phyloP scores from a whole-genome alignment of 1,140 invertebrate species.

The Cherax quadricarinatus region DNA sequence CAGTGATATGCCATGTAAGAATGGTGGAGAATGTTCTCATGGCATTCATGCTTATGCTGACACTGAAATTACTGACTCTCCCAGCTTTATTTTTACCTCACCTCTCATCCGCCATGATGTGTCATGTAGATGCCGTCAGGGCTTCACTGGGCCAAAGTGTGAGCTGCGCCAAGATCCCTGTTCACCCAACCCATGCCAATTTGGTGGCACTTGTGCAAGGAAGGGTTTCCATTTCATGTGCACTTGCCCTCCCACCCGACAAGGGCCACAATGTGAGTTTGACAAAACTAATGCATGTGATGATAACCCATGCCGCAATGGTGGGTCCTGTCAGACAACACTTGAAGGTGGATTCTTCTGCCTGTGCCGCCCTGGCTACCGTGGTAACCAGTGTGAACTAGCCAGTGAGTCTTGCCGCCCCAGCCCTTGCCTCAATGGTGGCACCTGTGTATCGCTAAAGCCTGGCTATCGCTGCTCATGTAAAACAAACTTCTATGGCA shows the following conservation, averaged over 20 bases:
- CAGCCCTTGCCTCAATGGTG: conserved; percentile 92
- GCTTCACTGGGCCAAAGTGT: conserved; percentile 86
- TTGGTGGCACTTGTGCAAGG: conserved; percentile 87
- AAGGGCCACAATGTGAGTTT: conserved; percentile 90
- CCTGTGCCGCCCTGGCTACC: conserved; percentile 90
- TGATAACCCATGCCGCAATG: conserved; percentile 90
- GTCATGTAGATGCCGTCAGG: conserved; percentile 88
- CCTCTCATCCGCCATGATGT: conserved; percentile 87
- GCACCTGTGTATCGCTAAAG: conserved; percentile 86
- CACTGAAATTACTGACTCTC: conserved; percentile 84
- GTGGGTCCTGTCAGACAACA: conserved; percentile 91
- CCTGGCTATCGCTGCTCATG: conserved; percentile 92
- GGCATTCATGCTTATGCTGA: conserved; percentile 83
- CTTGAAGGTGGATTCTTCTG: conserved; percentile 93
- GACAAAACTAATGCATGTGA: conserved; percentile 89
- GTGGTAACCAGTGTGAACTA: conserved; percentile 90
- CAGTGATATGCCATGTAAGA: conserved; percentile 75
- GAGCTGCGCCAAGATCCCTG: conserved; percentile 92
- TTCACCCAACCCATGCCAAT: conserved; percentile 91
- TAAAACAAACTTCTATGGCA: conserved; percentile 88
- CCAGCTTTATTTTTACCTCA: conserved; percentile 87
- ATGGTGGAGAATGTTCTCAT: conserved; percentile 82
- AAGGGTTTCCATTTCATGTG: conserved; percentile 90
- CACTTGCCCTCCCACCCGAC: conserved; percentile 84
- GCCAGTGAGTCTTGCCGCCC: conserved; percentile 90